Evolutionary conservation across 2,888 invertebrate species (phyloP).

Genomic region (Drosophila conformis): DNA sequence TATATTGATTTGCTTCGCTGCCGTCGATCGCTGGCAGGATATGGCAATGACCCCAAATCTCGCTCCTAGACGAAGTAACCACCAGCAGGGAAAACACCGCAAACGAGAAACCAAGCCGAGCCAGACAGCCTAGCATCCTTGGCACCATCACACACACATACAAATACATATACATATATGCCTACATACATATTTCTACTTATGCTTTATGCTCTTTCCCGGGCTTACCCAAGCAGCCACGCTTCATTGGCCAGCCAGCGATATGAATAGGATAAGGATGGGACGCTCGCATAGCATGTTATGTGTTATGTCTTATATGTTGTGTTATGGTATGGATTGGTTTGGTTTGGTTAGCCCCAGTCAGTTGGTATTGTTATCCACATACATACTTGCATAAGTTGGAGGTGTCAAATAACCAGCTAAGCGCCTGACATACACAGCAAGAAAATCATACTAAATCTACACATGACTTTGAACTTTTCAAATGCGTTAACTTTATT

Average conservation of each 20-base stretch:
- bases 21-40: slow-evolving; percentile 47
- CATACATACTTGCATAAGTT: slow-evolving; percentile 12
- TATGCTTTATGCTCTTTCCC: slow-evolving; percentile 44
- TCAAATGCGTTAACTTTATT: background rate
- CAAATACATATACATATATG: background rate
- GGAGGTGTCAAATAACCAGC: slow-evolving; percentile 70
- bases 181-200: slow-evolving; percentile 34
- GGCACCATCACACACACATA: background rate
- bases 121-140: slow-evolving; percentile 42
- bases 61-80: slow-evolving; percentile 29
- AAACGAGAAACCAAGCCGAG: slow-evolving; percentile 13
- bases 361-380: slow-evolving; percentile 21
- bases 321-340: slow-evolving; percentile 3
- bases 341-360: slow-evolving; percentile 3
- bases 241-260: slow-evolving; percentile 54
- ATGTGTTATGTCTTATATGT: background rate
- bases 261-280: slow-evolving; percentile 26
- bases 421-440: slow-evolving; percentile 44
- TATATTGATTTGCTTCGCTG: slow-evolving; percentile 18
- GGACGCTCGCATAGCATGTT: slow-evolving; percentile 3
- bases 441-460: background rate
- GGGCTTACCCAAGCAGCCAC: slow-evolving; percentile 43
- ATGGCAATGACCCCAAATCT: slow-evolving; percentile 53
- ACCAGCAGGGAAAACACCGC: slow-evolving; percentile 16
- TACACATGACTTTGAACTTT: background rate